Evolutionary conservation across 2,113 vertebrate species (phyloP).

Genomic region (Dascyllus trimaculatus): DNA sequence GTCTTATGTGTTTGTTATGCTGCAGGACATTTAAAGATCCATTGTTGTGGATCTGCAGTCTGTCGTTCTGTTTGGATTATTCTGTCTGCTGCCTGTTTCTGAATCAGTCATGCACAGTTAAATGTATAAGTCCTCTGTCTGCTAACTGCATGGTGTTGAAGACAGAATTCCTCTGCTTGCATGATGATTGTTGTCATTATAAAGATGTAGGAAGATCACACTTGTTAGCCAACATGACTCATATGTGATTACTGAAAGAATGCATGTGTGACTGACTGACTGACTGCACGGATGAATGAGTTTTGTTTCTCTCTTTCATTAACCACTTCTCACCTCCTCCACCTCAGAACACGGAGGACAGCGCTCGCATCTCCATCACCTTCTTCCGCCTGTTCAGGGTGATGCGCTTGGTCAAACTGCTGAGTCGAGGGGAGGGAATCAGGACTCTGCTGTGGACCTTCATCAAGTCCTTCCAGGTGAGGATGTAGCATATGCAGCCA

Average conservation of each 20-base stretch:
- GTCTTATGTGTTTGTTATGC: neutral
- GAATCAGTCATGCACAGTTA: conserved; percentile 15
- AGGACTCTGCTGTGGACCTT: conserved; percentile 98
- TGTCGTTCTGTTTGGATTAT: conserved; percentile 3
- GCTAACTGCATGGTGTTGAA: conserved; percentile 27
- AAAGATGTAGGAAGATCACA: neutral
- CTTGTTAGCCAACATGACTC: neutral
- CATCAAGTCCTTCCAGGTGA: conserved; percentile 99
- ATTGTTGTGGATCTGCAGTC: conserved; percentile 23
- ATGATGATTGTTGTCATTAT: conserved; percentile 10
- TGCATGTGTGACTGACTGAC: conserved; percentile 20
- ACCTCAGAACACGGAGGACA: conserved; percentile 96
- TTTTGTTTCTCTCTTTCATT: neutral
- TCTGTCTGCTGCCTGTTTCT: conserved; percentile 3
- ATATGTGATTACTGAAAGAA: conserved; percentile 1
- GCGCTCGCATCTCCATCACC: conserved; percentile 98
- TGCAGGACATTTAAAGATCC: conserved; percentile 1
- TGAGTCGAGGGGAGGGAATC: conserved; percentile 98
- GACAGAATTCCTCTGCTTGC: conserved; percentile 51
- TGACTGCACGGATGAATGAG: conserved; percentile 31
- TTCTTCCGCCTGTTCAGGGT: conserved; percentile 99
- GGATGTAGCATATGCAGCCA: conserved; percentile 9
- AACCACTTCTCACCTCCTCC: neutral
- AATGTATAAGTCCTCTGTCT: conserved; percentile 31
- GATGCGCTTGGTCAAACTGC: conserved; percentile 97